A percentile compares a stretch with the other conserved stretches of the same genome.
phyloP scores from a whole-genome alignment of 1,140 invertebrate genomes.

The Harlomillsia oculata region DNA sequence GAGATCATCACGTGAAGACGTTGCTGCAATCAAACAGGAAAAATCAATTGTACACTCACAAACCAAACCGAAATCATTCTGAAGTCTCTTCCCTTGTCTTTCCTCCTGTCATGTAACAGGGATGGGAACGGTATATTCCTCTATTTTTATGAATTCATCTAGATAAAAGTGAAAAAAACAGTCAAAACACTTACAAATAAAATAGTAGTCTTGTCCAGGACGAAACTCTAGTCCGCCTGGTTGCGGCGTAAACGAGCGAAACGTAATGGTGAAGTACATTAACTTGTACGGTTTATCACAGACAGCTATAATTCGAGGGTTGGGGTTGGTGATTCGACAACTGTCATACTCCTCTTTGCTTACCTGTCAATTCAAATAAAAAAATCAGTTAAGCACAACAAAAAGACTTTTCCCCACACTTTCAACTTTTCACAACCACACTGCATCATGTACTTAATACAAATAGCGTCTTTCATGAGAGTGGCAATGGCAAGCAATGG shows the following conservation, averaged over 20 bases:
- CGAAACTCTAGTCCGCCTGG: constrained; percentile 87
- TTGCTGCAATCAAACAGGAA: constrained; percentile 46
- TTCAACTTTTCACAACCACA: background rate
- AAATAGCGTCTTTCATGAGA: background rate
- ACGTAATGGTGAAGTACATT: constrained; percentile 94
- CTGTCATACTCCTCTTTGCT: constrained; percentile 93
- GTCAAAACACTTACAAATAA: constrained; percentile 64
- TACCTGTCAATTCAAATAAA: constrained; percentile 46
- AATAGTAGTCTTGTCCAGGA: constrained; percentile 90
- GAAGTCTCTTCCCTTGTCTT: no score
- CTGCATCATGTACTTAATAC: background rate
- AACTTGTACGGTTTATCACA: constrained; percentile 89
- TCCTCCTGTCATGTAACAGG: no score
- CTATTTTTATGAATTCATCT: background rate
- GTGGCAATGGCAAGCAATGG: background rate
- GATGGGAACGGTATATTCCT: background rate
- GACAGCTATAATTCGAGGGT: constrained; percentile 82
- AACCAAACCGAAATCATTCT: no score
- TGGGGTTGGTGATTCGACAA: constrained; percentile 86
- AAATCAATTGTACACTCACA: constrained; percentile 7
- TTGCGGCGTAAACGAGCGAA: constrained; percentile 89
- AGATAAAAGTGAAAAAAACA: no score
- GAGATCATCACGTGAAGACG: constrained; percentile 80
- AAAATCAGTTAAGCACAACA: constrained; percentile 12
- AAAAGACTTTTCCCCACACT: background rate